Percentiles rank a stretch among this genome's conserved stretches.
Conservation (phyloP, 1,140 invertebrate genomes). For the Trichonephila inaurata region DNA sequence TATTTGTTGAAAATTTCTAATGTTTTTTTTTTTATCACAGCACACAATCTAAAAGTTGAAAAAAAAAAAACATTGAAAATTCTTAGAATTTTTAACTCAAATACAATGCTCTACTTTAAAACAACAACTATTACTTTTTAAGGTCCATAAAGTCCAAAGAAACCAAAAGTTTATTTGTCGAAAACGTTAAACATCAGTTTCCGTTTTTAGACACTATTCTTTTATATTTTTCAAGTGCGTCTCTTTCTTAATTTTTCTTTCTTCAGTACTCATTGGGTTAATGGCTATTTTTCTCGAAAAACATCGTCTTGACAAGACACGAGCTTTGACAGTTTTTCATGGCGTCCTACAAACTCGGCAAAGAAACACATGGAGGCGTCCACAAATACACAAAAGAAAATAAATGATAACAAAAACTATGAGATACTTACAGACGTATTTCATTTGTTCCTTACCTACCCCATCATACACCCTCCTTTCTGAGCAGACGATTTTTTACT, state of each 20-base stretch:
- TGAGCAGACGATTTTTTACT: neutral
- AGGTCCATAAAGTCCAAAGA: neutral
- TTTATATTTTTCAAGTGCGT: neutral
- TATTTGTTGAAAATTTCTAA: no score
- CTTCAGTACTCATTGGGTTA: neutral
- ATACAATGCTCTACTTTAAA: neutral
- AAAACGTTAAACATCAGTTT: neutral
- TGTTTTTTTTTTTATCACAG: no score
- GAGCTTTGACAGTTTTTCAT: constrained; percentile 41
- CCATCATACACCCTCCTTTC: neutral
- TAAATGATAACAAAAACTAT: constrained; percentile 13
- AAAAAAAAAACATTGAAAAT: no score
- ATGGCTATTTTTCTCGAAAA: neutral
- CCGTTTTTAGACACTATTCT: neutral
- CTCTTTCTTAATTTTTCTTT: neutral
- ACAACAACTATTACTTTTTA: neutral
- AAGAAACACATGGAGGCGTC: constrained; percentile 23
- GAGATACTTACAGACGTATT: neutral
- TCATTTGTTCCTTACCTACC: neutral
- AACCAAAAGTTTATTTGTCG: neutral
- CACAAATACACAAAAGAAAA: neutral
- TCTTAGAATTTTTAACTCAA: no score
- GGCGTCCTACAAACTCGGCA: constrained; percentile 3
- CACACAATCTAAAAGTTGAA: no score
- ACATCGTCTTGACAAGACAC: constrained; percentile 24